These are phyloP conservation scores for Thysanoteuthis rhombus DNA, from an alignment of 2,888 invertebrate species.

Conservation along the genomic window DNA sequence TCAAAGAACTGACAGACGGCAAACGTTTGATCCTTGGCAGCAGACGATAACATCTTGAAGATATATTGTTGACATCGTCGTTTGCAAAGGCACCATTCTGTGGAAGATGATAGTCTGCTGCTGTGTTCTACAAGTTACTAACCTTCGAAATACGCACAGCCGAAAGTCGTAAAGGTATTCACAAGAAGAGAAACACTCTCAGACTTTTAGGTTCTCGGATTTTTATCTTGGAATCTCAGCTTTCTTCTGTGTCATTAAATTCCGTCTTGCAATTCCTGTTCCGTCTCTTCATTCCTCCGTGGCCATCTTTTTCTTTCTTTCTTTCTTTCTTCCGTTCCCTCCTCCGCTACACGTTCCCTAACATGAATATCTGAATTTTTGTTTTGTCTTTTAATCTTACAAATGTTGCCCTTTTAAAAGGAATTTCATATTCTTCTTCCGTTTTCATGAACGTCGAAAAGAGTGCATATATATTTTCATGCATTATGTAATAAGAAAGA, in stretches of 20 bases:
- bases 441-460: not conserved
- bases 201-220: not conserved
- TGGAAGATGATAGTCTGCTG: not conserved
- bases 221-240: too few species aligned
- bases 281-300: too few species aligned
- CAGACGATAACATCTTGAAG: not conserved
- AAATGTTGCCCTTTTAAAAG: not conserved
- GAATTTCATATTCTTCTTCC: not conserved
- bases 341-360: not conserved
- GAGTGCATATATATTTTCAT: not conserved
- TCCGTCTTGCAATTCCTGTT: too few species aligned
- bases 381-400: not conserved
- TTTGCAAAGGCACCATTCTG: not conserved
- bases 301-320: not conserved
- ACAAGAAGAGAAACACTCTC: not conserved
- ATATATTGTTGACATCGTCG: not conserved
- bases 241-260: too few species aligned
- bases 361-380: not conserved
- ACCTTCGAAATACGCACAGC: not conserved
- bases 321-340: not conserved
- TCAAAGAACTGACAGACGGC: not conserved
- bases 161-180: not conserved
- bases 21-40: not conserved
- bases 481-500: not conserved
- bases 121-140: not conserved